Conservation (phyloP, 2,888 invertebrate species). For the Pammene aurita region DNA sequence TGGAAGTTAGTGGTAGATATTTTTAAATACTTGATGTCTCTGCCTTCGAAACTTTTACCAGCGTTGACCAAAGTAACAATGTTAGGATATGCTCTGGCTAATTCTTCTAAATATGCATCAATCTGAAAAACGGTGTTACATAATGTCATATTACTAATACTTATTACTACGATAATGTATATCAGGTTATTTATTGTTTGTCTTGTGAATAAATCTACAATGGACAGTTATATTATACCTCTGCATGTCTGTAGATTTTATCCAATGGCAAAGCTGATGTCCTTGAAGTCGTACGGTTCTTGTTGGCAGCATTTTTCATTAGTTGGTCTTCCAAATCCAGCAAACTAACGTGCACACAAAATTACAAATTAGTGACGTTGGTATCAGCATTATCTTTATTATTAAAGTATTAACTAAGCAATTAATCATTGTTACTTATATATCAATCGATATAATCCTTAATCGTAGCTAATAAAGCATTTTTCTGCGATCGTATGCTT, state of each 20-base stretch:
- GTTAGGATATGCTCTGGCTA: constrained; percentile 58
- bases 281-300: constrained; percentile 47
- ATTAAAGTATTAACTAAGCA: neutral
- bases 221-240: constrained; percentile 47
- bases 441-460: no score
- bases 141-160: neutral
- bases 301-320: constrained; percentile 48
- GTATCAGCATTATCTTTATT: constrained; percentile 7
- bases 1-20: constrained; percentile 76
- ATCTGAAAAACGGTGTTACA: constrained; percentile 51
- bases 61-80: constrained; percentile 65
- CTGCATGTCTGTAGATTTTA: constrained; percentile 56
- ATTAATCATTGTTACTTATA: neutral
- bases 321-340: constrained; percentile 61
- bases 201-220: no score
- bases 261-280: constrained; percentile 54
- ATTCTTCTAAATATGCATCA: constrained; percentile 56
- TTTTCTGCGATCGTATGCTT: no score
- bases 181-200: no score
- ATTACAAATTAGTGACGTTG: neutral
- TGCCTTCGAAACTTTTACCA: constrained; percentile 81
- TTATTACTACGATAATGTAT: no score
- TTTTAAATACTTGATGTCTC: constrained; percentile 80
- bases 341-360: constrained; percentile 49
- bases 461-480: no score